Evolutionary conservation across 2,888 invertebrate species (phyloP).

Genomic region (Andrena praecox): DNA sequence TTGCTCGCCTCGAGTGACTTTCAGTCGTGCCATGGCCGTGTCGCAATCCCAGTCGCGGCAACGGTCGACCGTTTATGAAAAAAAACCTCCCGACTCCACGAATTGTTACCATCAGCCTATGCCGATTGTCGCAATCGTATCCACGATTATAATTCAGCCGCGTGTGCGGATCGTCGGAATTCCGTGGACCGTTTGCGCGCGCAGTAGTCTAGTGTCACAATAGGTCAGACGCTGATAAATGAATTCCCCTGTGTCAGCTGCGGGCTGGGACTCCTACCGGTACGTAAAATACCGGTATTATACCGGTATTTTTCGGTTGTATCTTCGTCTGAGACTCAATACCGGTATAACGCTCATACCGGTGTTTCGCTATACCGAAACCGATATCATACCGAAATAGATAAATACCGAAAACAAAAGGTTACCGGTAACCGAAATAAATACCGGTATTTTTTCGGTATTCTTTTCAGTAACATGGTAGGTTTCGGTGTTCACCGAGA

Average conservation of each 20-base stretch:
- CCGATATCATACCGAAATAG: too few relatives aligned
- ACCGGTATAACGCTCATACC: too few relatives aligned
- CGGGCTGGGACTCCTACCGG: too few relatives aligned
- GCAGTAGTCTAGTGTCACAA: constrained; percentile 43
- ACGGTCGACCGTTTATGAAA: neutral
- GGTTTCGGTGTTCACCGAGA: too few relatives aligned
- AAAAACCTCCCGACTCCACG: neutral
- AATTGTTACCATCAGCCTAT: neutral
- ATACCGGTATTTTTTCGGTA: too few relatives aligned
- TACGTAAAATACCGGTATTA: too few relatives aligned
- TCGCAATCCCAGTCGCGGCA: neutral
- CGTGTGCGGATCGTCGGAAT: neutral
- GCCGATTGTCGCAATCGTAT: neutral
- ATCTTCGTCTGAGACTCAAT: too few relatives aligned
- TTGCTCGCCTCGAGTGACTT: neutral
- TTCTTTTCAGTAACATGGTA: too few relatives aligned
- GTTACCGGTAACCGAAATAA: too few relatives aligned
- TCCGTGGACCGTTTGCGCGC: neutral
- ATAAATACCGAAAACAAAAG: too few relatives aligned
- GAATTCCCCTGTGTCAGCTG: neutral
- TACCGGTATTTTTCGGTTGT: too few relatives aligned
- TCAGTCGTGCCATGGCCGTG: neutral
- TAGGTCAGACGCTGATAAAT: constrained; percentile 39
- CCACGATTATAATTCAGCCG: neutral
- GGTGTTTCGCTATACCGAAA: too few relatives aligned